Conservation (phyloP, 2,888 invertebrate species). For the Agriopis leucophaearia region DNA sequence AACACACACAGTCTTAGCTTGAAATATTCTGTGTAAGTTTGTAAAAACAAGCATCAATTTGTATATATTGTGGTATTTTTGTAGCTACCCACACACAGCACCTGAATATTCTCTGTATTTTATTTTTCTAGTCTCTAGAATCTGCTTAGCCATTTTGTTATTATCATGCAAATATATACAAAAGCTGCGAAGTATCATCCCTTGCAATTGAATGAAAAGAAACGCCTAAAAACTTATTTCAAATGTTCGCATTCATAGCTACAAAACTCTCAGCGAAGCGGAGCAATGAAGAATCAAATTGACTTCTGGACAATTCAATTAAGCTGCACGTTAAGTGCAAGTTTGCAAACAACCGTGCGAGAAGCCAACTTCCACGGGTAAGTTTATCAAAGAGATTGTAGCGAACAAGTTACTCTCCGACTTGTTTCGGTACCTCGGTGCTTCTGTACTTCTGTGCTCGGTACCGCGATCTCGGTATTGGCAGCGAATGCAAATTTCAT, state of each 20-base stretch:
- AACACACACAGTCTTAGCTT: too few species aligned
- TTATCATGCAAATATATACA: constrained; percentile 47
- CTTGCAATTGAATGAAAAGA: constrained; percentile 21
- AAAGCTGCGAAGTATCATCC: constrained; percentile 33
- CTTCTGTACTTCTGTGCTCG: constrained; percentile 28
- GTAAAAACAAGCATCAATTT: too few species aligned
- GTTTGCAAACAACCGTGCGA: constrained; percentile 78
- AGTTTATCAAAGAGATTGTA: constrained; percentile 74
- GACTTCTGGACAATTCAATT: constrained; percentile 83
- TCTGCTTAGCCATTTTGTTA: not conserved
- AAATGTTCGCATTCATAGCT: constrained; percentile 34
- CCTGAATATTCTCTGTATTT: not conserved
- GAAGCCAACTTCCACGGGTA: constrained; percentile 70
- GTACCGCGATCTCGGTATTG: constrained; percentile 6
- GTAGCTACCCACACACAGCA: not conserved
- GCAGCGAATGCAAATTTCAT: constrained; percentile 17
- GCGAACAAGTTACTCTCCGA: constrained; percentile 75
- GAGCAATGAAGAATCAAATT: constrained; percentile 73
- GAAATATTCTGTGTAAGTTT: too few species aligned
- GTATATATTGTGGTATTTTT: too few species aligned
- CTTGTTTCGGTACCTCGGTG: constrained; percentile 42
- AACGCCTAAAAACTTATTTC: constrained; percentile 21
- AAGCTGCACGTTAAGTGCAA: constrained; percentile 80
- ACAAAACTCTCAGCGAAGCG: constrained; percentile 42
- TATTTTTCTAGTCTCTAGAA: not conserved